Conservation (phyloP, 2,113 vertebrate species). For the Ifrita kowaldi region DNA sequence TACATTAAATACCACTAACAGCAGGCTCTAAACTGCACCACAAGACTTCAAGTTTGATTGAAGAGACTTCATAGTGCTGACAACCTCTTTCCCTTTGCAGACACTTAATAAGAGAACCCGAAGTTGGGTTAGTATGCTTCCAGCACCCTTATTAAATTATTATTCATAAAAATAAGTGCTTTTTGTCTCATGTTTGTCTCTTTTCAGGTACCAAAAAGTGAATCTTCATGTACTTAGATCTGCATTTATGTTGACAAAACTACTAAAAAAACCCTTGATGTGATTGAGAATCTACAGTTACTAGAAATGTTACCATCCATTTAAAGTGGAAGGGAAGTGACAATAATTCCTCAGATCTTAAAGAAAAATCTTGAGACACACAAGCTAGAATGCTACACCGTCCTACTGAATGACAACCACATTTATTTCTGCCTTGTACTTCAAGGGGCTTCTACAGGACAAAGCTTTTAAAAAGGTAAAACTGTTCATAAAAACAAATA, state of each 20-base stretch:
- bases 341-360: not conserved
- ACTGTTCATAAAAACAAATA: not conserved
- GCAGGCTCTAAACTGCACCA: not conserved
- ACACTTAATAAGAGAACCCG: not conserved
- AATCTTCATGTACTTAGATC: not conserved
- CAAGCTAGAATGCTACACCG: not conserved
- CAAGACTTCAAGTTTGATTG: not conserved
- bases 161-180: not conserved
- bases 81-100: not conserved
- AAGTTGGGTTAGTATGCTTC: not conserved
- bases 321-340: not conserved
- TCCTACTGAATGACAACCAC: not conserved
- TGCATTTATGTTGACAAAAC: not conserved
- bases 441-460: not conserved
- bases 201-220: not conserved
- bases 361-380: not conserved
- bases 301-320: rapidly evolving
- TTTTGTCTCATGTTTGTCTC: not conserved
- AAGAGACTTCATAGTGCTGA: not conserved
- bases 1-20: not conserved
- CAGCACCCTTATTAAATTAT: not conserved
- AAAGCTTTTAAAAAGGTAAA: not conserved
- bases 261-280: not conserved
- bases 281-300: not conserved
- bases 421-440: not conserved